Evolutionary conservation across 2,797 vertebrate species (phyloP).

Genomic region (Phylloscopus collybita): DNA sequence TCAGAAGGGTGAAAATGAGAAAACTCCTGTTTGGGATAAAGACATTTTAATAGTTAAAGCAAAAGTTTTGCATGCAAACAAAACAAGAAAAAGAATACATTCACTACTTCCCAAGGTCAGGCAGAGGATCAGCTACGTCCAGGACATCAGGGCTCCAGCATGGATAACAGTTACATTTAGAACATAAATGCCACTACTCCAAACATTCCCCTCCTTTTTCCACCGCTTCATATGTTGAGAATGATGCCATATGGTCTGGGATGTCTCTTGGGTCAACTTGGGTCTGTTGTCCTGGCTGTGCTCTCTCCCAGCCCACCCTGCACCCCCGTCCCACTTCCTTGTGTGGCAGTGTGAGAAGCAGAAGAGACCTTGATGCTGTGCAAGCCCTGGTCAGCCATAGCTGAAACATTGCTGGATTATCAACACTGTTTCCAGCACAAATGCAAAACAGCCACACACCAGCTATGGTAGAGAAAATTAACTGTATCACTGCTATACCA

Average conservation of each 20-base stretch:
- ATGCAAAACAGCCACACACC: not conserved
- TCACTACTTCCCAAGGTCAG: not conserved
- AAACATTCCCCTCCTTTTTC: not conserved
- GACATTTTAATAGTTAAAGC: not conserved
- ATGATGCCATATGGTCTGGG: not conserved
- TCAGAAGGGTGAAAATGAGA: not conserved
- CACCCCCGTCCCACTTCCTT: accelerated
- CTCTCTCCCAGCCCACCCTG: not conserved
- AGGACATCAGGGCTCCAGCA: not conserved
- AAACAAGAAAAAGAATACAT: not conserved
- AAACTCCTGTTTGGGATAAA: not conserved
- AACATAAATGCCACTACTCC: not conserved
- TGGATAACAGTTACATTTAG: accelerated
- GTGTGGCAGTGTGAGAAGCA: not conserved
- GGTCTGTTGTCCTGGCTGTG: not conserved
- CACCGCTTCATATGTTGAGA: not conserved
- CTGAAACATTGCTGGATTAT: not conserved
- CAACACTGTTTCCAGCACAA: not conserved
- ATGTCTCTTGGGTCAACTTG: not conserved
- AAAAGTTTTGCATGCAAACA: not conserved
- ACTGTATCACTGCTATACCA: not conserved
- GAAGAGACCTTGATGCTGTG: not conserved
- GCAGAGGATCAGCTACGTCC: too few species aligned
- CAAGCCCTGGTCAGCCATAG: accelerated
- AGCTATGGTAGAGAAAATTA: not conserved